Percentiles rank a stretch among this genome's conserved stretches.
phyloP scores from a whole-genome alignment of 1,140 invertebrate genomes.

The Pachypsylla venusta region DNA sequence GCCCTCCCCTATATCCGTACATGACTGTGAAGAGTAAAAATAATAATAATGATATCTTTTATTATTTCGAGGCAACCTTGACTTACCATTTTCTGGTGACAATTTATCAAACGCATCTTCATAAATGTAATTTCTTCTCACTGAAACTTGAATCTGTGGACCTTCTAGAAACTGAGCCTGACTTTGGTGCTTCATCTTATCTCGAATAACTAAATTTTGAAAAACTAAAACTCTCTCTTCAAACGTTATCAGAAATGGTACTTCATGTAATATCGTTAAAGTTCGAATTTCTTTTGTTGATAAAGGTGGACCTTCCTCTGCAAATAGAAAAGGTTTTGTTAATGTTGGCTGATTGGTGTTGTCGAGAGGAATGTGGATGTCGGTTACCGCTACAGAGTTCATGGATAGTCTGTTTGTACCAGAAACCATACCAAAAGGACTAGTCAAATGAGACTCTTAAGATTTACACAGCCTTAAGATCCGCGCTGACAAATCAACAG shows the following conservation, averaged over 20 bases:
- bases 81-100: constrained; percentile 67
- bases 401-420: too few relatives aligned
- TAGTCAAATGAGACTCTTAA: neutral
- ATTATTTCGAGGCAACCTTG: too few relatives aligned
- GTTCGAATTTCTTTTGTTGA: constrained; percentile 78
- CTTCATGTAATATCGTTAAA: constrained; percentile 71
- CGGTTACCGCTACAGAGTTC: too few relatives aligned
- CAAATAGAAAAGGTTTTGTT: constrained; percentile 20
- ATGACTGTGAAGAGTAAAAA: too few relatives aligned
- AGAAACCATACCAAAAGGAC: neutral
- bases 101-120: constrained; percentile 95
- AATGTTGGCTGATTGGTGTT: too few relatives aligned
- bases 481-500: too few relatives aligned
- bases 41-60: too few relatives aligned
- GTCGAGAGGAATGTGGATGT: too few relatives aligned
- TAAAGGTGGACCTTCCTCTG: constrained; percentile 61
- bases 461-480: too few relatives aligned
- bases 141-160: constrained; percentile 58
- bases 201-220: constrained; percentile 52
- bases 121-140: constrained; percentile 83
- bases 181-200: constrained; percentile 57
- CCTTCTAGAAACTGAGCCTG: constrained; percentile 55
- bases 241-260: constrained; percentile 88
- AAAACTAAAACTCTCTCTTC: constrained; percentile 73
- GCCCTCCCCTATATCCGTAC: too few relatives aligned